A percentile compares a stretch with the other conserved stretches of the same genome.
phyloP scores from a whole-genome alignment of 1,140 invertebrate species.

The Caenorhabditis latens region DNA sequence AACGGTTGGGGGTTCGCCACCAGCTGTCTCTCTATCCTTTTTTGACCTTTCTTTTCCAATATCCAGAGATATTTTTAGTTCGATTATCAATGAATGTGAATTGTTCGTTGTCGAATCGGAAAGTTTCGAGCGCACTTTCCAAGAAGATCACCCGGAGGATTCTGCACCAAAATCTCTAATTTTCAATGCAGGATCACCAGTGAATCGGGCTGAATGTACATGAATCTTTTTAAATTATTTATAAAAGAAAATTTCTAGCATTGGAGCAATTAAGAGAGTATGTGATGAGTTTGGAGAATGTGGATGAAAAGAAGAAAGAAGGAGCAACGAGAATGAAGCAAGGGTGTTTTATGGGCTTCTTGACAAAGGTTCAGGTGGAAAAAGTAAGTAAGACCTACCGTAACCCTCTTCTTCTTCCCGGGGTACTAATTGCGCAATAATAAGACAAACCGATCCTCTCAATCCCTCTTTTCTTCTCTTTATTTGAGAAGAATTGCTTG shows the following conservation, averaged over 20 bases:
- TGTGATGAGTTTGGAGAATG: neutral
- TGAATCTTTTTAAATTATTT: neutral
- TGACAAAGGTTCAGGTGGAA: neutral
- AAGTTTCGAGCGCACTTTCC: neutral
- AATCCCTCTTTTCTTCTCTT: neutral
- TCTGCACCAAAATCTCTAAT: neutral
- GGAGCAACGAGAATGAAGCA: neutral
- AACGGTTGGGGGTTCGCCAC: no score
- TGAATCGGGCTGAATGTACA: neutral
- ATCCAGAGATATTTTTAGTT: neutral
- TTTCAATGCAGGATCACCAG: neutral
- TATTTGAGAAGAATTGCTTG: neutral
- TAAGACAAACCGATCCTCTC: slow-evolving; percentile 38
- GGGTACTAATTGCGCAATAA: neutral
- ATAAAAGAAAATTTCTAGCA: neutral
- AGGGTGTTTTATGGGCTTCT: neutral
- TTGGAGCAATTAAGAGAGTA: neutral
- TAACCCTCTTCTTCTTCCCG: no score
- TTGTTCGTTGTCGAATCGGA: slow-evolving; percentile 6
- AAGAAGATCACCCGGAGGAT: neutral
- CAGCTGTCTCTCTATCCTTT: no score
- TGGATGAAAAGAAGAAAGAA: neutral
- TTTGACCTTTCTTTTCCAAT: neutral
- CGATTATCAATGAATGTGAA: slow-evolving; percentile 9
- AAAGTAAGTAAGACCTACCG: no score